Conservation (phyloP, 2,113 vertebrate genomes). For the Nanger granti region DNA sequence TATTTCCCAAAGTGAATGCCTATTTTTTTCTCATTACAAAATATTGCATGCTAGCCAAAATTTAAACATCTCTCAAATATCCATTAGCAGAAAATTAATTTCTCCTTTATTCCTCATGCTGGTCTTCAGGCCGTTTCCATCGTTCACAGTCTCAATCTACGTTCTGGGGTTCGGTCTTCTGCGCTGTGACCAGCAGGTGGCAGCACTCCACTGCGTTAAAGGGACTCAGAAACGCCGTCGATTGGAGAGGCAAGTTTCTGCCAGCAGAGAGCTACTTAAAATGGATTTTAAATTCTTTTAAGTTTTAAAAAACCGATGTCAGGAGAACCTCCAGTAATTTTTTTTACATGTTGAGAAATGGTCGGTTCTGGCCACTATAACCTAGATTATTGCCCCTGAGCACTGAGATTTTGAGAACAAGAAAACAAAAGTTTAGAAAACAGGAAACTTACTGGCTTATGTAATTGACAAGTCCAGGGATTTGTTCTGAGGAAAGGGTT, state of each 20-base stretch:
- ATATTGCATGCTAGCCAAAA: background rate
- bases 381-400: background rate
- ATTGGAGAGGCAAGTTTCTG: background rate
- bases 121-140: background rate
- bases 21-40: background rate
- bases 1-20: background rate
- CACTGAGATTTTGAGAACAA: background rate
- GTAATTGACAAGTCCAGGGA: background rate
- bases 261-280: background rate
- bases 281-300: background rate
- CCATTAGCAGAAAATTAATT: background rate
- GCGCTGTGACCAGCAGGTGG: constrained; percentile 54
- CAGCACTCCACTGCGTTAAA: constrained; percentile 9
- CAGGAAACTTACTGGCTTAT: background rate
- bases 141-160: fast-evolving
- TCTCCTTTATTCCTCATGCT: background rate
- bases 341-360: background rate
- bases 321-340: background rate
- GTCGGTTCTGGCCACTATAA: background rate
- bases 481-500: background rate
- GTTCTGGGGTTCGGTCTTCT: background rate
- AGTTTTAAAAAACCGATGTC: background rate
- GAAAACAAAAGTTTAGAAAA: background rate
- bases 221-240: too few relatives aligned
- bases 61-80: background rate